Percentiles rank a stretch among this genome's conserved stretches.
Evolutionary conservation across 2,113 vertebrate genomes (phyloP).

Genomic region (Otocyon megalotis): DNA sequence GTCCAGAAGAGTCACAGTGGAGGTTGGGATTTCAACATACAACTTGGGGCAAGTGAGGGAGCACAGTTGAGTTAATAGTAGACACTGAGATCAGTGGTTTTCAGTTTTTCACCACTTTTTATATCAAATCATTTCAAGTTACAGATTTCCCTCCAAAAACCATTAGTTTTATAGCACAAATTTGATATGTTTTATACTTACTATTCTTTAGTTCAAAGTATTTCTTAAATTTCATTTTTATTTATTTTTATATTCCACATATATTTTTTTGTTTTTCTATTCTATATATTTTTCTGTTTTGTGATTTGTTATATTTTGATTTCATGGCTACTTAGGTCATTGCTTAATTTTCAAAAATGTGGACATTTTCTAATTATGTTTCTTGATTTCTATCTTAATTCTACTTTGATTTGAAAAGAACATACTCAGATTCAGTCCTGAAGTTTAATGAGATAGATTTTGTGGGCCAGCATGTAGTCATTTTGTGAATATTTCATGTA

Average conservation of each 20-base stretch:
- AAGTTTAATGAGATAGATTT: not conserved
- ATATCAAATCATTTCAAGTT: not conserved
- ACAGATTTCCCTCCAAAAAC: not conserved
- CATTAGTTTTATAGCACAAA: not conserved
- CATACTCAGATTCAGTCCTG: not conserved
- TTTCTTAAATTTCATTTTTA: not conserved
- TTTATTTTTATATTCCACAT: not conserved
- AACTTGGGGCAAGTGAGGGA: not conserved
- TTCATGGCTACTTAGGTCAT: not conserved
- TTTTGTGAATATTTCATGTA: not conserved
- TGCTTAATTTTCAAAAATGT: not conserved
- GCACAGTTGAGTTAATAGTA: not conserved
- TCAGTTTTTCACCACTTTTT: not conserved
- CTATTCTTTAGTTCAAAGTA: not conserved
- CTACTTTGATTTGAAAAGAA: not conserved
- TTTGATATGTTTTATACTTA: not conserved
- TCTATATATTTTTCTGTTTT: too few species aligned
- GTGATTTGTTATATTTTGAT: not conserved
- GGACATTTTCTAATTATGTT: not conserved
- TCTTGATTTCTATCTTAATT: not conserved
- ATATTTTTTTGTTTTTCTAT: not conserved
- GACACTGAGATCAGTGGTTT: not conserved
- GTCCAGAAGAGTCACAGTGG: not conserved
- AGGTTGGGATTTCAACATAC: not conserved
- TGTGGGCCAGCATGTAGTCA: not conserved